Evolutionary conservation across 2,113 vertebrate genomes (phyloP), one percentile per base, ranked within the genome.

Genomic region (Tylochromis polylepis): DNA sequence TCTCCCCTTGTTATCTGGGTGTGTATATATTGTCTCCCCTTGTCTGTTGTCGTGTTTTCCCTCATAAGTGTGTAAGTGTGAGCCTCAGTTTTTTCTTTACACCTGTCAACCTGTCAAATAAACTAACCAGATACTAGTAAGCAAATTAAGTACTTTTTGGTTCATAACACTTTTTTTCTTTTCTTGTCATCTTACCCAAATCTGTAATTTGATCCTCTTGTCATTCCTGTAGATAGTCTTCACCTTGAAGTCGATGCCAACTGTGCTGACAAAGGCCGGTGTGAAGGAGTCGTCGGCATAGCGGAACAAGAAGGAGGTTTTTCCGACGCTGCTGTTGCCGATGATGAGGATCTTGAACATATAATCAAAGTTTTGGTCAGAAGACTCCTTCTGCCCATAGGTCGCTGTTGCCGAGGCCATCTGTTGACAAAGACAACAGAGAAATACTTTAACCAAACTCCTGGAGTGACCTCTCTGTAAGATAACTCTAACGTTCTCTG

Each of bases 331-430:
- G 96, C 98, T 99, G 95, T 99, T 99, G 87, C 98, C 98, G 15
- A 99, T 99, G 94, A 99, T 99, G 93, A 99, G 97, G 92, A 99
- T 97, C 94, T 99, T 99, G 94, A 99, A 99, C 98, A 99, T 99
- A 87, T 99, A 99, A 94, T 99, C 98, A 94, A 99, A 99, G 95
- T 99, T 99, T 93, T 99, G 98, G 96, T 99, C 98, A 2, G 98
- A 98, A 90, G 97, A 97, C 94, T 99, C 98, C 93, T 98, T 98
- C 93, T 97, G 97, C 84, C 97, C 97, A 49, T 97, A 97, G 88
- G 97, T 95, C 43, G 98, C 97, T 94, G 93, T 96, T 91, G 97
- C 98, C 12, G 98, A 99, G 93, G 98, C 98, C 98, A 99, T 99
- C 98, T 99, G 88, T 22, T 27, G 77, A 82, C 15, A 49, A 11